Percentiles rank a stretch among this genome's conserved stretches.
These are phyloP conservation scores for Platysternon megacephalum DNA, from an alignment of 2,113 vertebrate genomes.

Conservation along the genomic window DNA sequence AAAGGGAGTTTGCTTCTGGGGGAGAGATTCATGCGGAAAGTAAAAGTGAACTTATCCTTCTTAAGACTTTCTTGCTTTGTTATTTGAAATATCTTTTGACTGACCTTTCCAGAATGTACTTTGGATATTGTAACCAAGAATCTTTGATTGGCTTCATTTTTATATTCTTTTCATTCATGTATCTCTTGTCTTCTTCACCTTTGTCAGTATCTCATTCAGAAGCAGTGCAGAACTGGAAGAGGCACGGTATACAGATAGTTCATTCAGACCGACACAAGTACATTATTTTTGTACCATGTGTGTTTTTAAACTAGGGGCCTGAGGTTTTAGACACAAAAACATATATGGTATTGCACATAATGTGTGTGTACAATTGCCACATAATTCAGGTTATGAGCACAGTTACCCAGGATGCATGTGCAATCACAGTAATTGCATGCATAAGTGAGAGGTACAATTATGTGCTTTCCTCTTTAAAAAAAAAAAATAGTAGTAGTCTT, in stretches of 20 bases:
- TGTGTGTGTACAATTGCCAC: background rate
- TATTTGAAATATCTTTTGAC: background rate
- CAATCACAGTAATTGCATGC: background rate
- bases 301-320: background rate
- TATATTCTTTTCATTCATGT: background rate
- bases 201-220: background rate
- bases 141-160: background rate
- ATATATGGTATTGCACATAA: background rate
- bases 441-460: background rate
- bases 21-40: background rate
- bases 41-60: background rate
- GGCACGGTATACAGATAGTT: background rate
- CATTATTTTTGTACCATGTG: background rate
- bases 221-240: background rate
- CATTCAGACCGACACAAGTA: background rate
- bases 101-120: background rate
- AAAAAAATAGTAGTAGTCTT: background rate
- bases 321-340: background rate
- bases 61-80: background rate
- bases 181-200: background rate
- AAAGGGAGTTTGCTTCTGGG: background rate
- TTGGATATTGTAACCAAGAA: background rate
- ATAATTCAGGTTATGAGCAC: background rate
- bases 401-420: background rate
- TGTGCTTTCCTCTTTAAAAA: background rate